Evolutionary conservation across 2,797 vertebrate genomes (phyloP).

Genomic region (Petrocephalus sullivani): DNA sequence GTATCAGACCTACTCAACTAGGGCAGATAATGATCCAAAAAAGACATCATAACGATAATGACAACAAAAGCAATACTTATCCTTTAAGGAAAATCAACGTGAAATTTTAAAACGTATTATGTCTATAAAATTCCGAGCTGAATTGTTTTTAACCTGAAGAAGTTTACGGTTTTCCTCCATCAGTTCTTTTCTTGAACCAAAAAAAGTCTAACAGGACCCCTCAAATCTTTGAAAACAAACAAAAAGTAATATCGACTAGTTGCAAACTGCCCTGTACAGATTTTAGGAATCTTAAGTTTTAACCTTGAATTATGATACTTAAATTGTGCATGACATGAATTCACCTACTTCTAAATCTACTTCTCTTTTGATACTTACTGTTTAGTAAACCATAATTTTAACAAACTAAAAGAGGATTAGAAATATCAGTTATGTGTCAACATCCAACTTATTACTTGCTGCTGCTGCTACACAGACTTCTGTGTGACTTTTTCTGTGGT

Average conservation of each 20-base stretch:
- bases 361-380: neutral
- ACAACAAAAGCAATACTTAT: neutral
- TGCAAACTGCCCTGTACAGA: neutral
- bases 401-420: too few species aligned
- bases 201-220: neutral
- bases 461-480: neutral
- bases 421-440: neutral
- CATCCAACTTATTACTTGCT: neutral
- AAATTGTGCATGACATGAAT: neutral
- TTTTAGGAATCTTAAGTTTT: neutral
- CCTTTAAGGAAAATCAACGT: neutral
- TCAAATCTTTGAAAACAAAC: neutral
- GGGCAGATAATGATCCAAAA: neutral
- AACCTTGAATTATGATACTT: neutral
- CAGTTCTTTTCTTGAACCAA: neutral
- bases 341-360: neutral
- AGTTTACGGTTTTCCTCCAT: neutral
- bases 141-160: neutral
- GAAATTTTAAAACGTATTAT: constrained; percentile 1
- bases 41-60: neutral
- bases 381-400: too few species aligned
- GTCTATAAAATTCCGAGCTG: neutral
- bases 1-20: neutral
- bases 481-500: constrained; percentile 1
- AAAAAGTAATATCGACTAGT: neutral